Percentiles rank a stretch among this genome's conserved stretches.
phyloP scores from a whole-genome alignment of 2,888 invertebrate species.

The Apantesis nais region DNA sequence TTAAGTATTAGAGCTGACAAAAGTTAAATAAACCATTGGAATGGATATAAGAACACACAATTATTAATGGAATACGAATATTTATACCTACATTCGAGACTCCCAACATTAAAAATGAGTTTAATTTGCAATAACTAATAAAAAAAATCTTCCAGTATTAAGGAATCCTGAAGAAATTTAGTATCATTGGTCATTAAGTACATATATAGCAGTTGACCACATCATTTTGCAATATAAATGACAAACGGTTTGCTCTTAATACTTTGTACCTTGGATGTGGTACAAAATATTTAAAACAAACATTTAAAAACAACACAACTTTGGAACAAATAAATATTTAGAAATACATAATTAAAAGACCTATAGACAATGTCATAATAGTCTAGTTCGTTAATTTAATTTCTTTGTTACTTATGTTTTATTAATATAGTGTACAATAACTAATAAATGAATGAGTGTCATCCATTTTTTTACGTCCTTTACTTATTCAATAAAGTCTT shows the following conservation, averaged over 20 bases:
- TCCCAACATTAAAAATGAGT: conserved; percentile 13
- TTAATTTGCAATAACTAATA: conserved; percentile 12
- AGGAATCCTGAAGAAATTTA: conserved; percentile 27
- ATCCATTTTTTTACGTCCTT: conserved; percentile 3
- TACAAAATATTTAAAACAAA: not conserved
- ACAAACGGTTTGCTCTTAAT: too few relatives aligned
- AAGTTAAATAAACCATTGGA: too few relatives aligned
- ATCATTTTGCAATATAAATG: not conserved
- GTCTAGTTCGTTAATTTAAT: not conserved
- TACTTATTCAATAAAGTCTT: conserved; percentile 6
- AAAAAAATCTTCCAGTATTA: conserved; percentile 29
- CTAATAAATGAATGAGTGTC: conserved; percentile 9
- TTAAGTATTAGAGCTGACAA: too few relatives aligned
- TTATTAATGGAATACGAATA: conserved; percentile 38
- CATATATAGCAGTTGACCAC: not conserved
- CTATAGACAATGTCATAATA: conserved; percentile 8
- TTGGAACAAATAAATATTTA: too few relatives aligned
- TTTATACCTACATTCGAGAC: conserved; percentile 28
- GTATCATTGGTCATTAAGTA: conserved; percentile 5
- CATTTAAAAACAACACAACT: too few relatives aligned
- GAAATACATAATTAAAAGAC: conserved; percentile 2
- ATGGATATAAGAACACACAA: too few relatives aligned
- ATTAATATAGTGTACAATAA: too few relatives aligned
- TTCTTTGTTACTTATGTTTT: too few relatives aligned
- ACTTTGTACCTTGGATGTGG: too few relatives aligned